Evolutionary conservation across 1,140 invertebrate species (phyloP), one percentile per base, ranked within the genome.

Genomic region (Sitobion miscanthi): DNA sequence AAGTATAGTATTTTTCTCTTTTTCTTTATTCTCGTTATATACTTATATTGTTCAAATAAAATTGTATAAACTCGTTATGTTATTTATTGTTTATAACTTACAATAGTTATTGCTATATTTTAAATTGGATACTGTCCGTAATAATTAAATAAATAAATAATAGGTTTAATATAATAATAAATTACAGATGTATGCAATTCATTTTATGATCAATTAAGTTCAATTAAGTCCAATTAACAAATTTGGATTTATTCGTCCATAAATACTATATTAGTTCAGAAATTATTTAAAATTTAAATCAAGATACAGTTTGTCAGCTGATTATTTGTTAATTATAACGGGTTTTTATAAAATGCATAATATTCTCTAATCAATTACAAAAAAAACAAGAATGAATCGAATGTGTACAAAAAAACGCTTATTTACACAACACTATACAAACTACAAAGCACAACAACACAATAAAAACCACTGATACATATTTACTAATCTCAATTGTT

Each of bases 391-490:
- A 69, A 69, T 77, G 62, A 77, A 77, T 17, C 1, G 14, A 77
- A 77, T 30, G n/a, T 77, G 62, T 77, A 69, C n/a, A n/a, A 6
- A 77, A 69, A 77, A 77, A n/a, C n/a, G n/a, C 30, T n/a, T 77
- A 77, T 77, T 77, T 77, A 77, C 62, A 77, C 14, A 77, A 77
- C 5, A 77, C 17, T 77, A n/a, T n/a, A 77, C 1, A 17, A 77
- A 77, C 62, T 77, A 77, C n/a, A n/a, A 77, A 77, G n/a, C 30
- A 17, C 4, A n/a, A 77, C n/a, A 35, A 35, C 14, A 77, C 62
- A 77, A 77, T 77, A 77, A 77, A 77, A 77, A 17, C n/a, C 62
- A 77, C n/a, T 77, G 62, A 77, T 77, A 77, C 30, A 77, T n/a
- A 54, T 54, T 77, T n/a, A 77, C 30, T 77, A 35, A 77, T 77